Evolutionary conservation across 2,113 vertebrate genomes (phyloP), one percentile per base, ranked within the genome.

Genomic region (Scatophagus argus): DNA sequence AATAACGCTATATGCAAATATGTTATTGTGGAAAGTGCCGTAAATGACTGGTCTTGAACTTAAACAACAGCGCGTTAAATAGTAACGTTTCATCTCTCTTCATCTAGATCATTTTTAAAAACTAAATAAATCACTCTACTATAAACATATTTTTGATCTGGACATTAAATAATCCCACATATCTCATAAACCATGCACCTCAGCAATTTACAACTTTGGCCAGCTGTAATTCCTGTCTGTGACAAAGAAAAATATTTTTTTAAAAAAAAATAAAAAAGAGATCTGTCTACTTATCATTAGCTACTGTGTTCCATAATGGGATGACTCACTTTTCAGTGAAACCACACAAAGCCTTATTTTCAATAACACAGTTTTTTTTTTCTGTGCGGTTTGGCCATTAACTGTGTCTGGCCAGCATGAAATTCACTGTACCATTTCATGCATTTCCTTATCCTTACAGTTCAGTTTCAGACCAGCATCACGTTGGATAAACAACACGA

Each of bases 291-390:
- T 56, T 74, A 49, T 62, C 70, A 75, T 70, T 60, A 66, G 51
- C 43, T 79, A 47, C 34, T 75, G 64, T 59, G 63, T 67, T 78
- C 38, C 46, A 52, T 69, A 59, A 81, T 56, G 46, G 19, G 16
- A 70, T 79, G 75, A 72, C 64, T 84, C 62, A 81, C 52, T 54
- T 62, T 79, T 77, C 63, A 76, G 49, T 55, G 27, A 83, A 88
- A 46, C 52, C 36, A 55, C 39, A 60, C 38, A 77, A 17, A 63
- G 68, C 31, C 17, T 73, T 73, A 55, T 79, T 76, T 80, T 82
- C 43, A 82, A 62, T 67, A 82, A 79, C 52, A 68, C 39, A 7
- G 6, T 74, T 68, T 76, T 65, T 77, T 74, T 68, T 76, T 65
- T 77, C 46, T 63, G 7, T 74, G 56, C 71, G 68, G 68, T 47